Evolutionary conservation across 1,140 invertebrate genomes (phyloP).

Genomic region (Carcinoscorpius rotundicauda): DNA sequence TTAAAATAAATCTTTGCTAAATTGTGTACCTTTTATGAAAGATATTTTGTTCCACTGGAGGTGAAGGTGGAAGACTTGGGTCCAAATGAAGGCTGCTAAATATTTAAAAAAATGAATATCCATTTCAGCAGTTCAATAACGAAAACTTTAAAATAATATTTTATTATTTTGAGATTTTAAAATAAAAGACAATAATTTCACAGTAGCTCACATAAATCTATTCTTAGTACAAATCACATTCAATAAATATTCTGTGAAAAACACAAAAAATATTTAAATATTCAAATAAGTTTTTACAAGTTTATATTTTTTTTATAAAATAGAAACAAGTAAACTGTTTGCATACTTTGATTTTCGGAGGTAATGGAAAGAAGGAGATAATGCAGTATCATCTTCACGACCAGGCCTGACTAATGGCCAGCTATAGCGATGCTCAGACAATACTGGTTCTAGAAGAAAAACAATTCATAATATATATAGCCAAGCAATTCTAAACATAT

Average conservation of each 20-base stretch:
- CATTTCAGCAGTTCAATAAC: too few species aligned
- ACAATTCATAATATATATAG: background rate
- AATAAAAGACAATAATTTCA: background rate
- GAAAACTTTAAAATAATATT: background rate
- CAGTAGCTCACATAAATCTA: too few species aligned
- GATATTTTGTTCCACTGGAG: conserved; percentile 39
- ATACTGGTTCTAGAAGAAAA: conserved; percentile 29
- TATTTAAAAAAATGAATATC: background rate
- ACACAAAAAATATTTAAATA: too few species aligned
- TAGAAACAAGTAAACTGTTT: too few species aligned
- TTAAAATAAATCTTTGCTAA: too few species aligned
- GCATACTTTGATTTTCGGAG: conserved; percentile 4
- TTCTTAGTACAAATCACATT: too few species aligned
- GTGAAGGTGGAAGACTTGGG: conserved; percentile 42
- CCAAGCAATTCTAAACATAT: too few species aligned
- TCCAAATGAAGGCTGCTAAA: conserved; percentile 29
- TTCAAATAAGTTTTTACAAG: conserved; percentile 5
- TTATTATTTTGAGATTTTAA: background rate
- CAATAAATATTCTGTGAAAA: too few species aligned
- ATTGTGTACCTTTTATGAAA: conserved; percentile 21
- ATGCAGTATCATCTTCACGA: conserved; percentile 32
- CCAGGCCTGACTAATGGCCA: conserved; percentile 21
- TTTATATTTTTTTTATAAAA: too few species aligned
- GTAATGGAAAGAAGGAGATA: conserved; percentile 41
- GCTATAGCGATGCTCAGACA: conserved; percentile 29